Percentiles rank a stretch among this genome's conserved stretches.
Evolutionary conservation across 2,113 vertebrate genomes (phyloP).

Genomic region (Anolis sagrei): DNA sequence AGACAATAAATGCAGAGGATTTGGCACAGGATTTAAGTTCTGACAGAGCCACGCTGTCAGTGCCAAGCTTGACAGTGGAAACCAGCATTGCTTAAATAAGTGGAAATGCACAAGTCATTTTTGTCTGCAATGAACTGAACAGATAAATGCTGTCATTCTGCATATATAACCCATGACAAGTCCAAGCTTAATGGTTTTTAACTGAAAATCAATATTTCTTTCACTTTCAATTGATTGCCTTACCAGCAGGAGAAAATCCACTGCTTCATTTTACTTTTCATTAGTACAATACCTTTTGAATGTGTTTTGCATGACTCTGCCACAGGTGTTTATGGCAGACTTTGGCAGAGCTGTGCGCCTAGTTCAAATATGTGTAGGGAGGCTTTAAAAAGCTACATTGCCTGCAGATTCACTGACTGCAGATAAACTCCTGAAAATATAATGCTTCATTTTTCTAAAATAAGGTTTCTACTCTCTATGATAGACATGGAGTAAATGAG

Average conservation of each 20-base stretch:
- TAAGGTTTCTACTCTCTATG: not conserved
- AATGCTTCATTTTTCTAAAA: not conserved
- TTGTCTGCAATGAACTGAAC: slow-evolving; percentile 1
- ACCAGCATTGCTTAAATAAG: slow-evolving; percentile 1
- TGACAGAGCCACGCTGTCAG: not conserved
- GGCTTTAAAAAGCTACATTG: not conserved
- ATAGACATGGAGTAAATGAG: not conserved
- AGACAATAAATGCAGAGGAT: not conserved
- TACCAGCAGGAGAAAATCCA: not conserved
- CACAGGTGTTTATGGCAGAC: not conserved
- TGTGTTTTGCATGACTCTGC: not conserved
- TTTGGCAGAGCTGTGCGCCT: not conserved
- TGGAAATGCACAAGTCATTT: not conserved
- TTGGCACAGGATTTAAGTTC: not conserved
- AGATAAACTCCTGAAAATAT: not conserved
- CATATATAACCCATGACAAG: slow-evolving; percentile 4
- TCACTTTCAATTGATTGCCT: slow-evolving; percentile 11
- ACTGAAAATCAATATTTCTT: slow-evolving; percentile 32
- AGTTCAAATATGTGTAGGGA: not conserved
- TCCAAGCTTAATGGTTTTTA: slow-evolving; percentile 8
- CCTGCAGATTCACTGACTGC: not conserved
- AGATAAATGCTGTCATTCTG: slow-evolving; percentile 15
- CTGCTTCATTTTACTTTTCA: not conserved
- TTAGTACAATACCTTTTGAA: not conserved
- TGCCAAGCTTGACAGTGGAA: slow-evolving; percentile 6